phyloP scores from a whole-genome alignment of 2,113 vertebrate species.

The Mastomys coucha region DNA sequence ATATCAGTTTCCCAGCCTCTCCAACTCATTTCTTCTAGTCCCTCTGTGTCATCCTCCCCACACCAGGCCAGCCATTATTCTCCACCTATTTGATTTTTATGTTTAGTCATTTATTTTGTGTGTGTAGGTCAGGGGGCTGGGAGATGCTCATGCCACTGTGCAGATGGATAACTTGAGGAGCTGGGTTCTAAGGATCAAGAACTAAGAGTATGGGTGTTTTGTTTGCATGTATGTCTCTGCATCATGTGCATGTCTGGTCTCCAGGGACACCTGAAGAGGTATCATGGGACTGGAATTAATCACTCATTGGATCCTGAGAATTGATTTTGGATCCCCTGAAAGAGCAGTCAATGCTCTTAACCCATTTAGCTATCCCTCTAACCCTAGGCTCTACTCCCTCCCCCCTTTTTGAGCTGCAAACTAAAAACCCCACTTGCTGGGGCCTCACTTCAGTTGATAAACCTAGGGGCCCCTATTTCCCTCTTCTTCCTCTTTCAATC shows the following conservation, averaged over 20 bases:
- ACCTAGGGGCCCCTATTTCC: background rate
- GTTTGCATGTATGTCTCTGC: background rate
- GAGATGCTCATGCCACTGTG: background rate
- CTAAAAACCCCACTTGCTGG: background rate
- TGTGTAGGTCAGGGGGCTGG: background rate
- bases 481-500: slow-evolving; percentile 54
- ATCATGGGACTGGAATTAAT: background rate
- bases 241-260: background rate
- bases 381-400: background rate
- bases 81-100: background rate
- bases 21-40: background rate
- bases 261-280: background rate
- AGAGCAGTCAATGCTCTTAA: background rate
- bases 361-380: background rate
- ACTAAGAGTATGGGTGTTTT: background rate
- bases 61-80: background rate
- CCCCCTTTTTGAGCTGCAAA: background rate
- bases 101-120: background rate
- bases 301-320: background rate
- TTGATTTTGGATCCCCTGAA: background rate
- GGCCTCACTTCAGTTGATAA: background rate
- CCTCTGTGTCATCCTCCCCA: background rate
- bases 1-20: background rate
- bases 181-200: background rate
- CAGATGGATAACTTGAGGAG: too few relatives aligned